Base-by-base conservation (phyloP, 2,113 vertebrate genomes). In the Alosa alosa region DNA sequence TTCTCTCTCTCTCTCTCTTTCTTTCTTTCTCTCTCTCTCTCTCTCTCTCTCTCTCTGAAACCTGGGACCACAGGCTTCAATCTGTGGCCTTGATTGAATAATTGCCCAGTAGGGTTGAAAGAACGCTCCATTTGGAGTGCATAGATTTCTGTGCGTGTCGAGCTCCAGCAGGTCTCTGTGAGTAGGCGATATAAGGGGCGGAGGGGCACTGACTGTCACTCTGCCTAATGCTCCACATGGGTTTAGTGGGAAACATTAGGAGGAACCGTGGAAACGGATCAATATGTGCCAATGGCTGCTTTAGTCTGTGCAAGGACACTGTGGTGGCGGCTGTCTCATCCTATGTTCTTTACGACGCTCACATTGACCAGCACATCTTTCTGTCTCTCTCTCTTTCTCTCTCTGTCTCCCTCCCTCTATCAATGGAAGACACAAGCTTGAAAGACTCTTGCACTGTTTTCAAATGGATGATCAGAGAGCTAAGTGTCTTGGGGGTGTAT, bases 61-160 rank as follows among this genome's bases (percentile, higher is more conserved):
- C 84, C 72, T 36, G 55, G 81, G 46, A 84, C 22, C 6, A 25
- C 83, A 49, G 89, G 60, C 82, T 82, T 85, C 82, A 46, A 60
- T 86, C 52, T 85, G 83, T 86, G 68, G 78, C 64, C 86, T 82
- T 86, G 85, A 90, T 88, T 90, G 72, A 82, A 86, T 92, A 89
- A 92, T 92, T 20, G 81, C 31, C 82, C 64, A 50, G 81, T 82
- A 84, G 78, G 78, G 41, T 20, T 25, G 82, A 86, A 87, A 82
- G 85, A 85, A 50, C 86, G 84, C 55, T 82, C n/a, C 25, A 84
- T 82, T 83, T 9, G 87, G 83, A 88, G 83, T 78, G 47, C 81
- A 88, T 86, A 82, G 87, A 86, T 86, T 82, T n/a, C 31, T 45
- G 64, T 86, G 82, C 82, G 87, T 45, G 84, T 64, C 83, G n/a